phyloP scores from a whole-genome alignment of 2,888 invertebrate species.

The Seladonia tumulorum region DNA sequence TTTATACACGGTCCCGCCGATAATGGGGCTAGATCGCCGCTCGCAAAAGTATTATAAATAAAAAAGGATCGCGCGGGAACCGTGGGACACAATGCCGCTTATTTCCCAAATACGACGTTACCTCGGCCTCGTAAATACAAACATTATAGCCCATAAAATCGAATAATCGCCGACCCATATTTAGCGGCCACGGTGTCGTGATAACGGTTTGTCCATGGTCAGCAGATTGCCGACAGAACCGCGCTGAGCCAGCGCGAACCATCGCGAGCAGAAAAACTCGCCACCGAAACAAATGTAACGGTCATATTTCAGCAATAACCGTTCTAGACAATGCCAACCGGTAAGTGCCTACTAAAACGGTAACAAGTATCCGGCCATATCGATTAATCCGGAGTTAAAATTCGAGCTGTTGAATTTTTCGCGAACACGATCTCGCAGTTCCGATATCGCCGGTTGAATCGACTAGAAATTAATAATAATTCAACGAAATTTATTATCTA shows the following conservation, averaged over 20 bases:
- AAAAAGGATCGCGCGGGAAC: constrained; percentile 37
- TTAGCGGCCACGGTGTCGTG: constrained; percentile 48
- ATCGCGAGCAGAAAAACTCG: constrained; percentile 29
- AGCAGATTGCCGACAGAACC: constrained; percentile 63
- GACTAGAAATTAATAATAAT: background rate
- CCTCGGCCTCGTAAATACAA: constrained; percentile 65
- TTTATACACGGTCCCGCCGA: constrained; percentile 28
- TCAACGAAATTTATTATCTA: background rate
- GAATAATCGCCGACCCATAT: constrained; percentile 70
- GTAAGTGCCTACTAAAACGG: background rate
- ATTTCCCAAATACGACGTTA: constrained; percentile 56
- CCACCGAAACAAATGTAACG: constrained; percentile 23
- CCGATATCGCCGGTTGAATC: background rate
- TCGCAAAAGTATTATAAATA: constrained; percentile 35
- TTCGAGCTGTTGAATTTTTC: background rate
- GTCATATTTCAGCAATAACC: background rate
- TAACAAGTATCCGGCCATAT: background rate
- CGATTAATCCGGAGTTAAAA: background rate
- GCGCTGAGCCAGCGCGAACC: constrained; percentile 46
- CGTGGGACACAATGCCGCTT: constrained; percentile 43
- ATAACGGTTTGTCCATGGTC: constrained; percentile 70
- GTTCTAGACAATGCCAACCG: no score
- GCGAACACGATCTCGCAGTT: background rate
- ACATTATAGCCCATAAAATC: constrained; percentile 67
- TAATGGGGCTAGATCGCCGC: constrained; percentile 33